A percentile compares a stretch with the other conserved stretches of the same genome.
Evolutionary conservation across 2,888 invertebrate species (phyloP).

Genomic region (Tigriopus californicus): DNA sequence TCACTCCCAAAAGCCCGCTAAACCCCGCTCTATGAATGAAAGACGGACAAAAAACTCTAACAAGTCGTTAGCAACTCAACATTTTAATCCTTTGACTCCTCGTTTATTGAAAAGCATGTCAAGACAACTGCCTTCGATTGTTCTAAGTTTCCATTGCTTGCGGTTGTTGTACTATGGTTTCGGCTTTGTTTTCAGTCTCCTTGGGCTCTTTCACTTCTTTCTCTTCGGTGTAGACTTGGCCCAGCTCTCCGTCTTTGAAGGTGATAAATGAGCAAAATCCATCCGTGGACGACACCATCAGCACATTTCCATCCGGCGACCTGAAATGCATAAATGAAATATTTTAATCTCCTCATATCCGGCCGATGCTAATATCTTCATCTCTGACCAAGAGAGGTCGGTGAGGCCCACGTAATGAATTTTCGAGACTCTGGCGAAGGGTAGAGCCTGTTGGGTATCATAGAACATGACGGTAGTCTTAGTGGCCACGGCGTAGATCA

Average conservation of each 20-base stretch:
- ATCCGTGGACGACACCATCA: constrained; percentile 67
- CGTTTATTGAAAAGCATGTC: no score
- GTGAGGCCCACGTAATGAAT: constrained; percentile 77
- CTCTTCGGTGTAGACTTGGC: constrained; percentile 16
- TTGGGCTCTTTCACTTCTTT: constrained; percentile 14
- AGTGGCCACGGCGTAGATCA: constrained; percentile 79
- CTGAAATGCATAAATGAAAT: constrained; percentile 24
- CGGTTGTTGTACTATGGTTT: no score
- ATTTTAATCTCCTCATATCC: neutral
- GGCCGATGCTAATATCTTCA: neutral
- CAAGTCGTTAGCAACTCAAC: no score
- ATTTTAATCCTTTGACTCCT: no score
- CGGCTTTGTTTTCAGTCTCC: no score
- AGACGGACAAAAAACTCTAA: no score
- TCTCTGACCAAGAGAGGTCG: constrained; percentile 56
- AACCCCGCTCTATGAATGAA: no score
- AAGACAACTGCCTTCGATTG: no score
- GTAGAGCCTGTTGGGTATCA: constrained; percentile 62
- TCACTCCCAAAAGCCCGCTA: no score
- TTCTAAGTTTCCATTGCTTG: no score
- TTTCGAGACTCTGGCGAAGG: constrained; percentile 58
- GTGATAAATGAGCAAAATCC: constrained; percentile 68
- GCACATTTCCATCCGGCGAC: constrained; percentile 52
- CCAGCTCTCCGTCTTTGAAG: constrained; percentile 35
- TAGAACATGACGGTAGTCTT: constrained; percentile 62